Percentiles rank a stretch among this genome's conserved stretches.
Conservation (phyloP, 2,888 invertebrate genomes). For the Rhyacophila evoluta region DNA sequence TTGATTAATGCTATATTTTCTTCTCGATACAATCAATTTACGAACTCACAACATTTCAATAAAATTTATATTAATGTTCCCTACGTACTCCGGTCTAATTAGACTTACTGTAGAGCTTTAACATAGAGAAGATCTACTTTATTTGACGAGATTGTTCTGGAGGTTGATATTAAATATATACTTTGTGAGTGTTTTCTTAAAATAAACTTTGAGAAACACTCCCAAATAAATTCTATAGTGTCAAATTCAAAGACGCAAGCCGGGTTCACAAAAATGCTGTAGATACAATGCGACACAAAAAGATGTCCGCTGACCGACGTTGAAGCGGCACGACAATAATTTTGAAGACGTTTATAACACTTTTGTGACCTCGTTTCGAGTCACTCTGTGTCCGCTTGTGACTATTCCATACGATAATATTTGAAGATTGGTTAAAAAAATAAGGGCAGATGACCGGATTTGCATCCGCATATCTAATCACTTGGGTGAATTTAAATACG, state of each 20-base stretch:
- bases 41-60: too few relatives aligned
- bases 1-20: too few relatives aligned
- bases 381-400: constrained; percentile 1
- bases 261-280: neutral
- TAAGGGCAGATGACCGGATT: neutral
- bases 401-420: neutral
- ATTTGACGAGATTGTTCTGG: too few relatives aligned
- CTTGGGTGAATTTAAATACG: too few relatives aligned
- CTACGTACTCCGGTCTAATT: too few relatives aligned
- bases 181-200: too few relatives aligned
- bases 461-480: neutral
- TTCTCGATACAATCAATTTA: too few relatives aligned
- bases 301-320: neutral
- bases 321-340: neutral
- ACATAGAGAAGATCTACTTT: too few relatives aligned
- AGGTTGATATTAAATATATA: too few relatives aligned
- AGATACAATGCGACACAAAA: constrained; percentile 1
- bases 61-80: too few relatives aligned
- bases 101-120: too few relatives aligned
- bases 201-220: neutral
- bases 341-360: constrained; percentile 18
- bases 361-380: constrained; percentile 19
- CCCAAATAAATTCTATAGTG: neutral
- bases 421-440: neutral
- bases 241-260: neutral